phyloP scores from a whole-genome alignment of 2,888 invertebrate genomes.

The Drosophila pseudotakahashii region DNA sequence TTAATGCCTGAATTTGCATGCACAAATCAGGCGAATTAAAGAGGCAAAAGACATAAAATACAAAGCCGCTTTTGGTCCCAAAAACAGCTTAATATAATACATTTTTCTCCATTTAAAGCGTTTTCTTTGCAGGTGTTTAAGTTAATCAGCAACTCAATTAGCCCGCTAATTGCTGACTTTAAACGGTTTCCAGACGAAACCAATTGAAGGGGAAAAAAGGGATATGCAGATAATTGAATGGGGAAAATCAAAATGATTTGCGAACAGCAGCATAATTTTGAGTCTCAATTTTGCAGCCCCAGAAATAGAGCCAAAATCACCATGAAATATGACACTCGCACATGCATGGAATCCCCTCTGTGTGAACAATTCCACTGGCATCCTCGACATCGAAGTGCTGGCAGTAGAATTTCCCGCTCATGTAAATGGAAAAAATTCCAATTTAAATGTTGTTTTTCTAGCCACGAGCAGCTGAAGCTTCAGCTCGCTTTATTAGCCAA shows the following conservation, averaged over 20 bases:
- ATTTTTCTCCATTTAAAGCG: constrained; percentile 1
- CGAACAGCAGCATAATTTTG: constrained; percentile 22
- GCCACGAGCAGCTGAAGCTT: not conserved
- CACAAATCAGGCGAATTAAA: constrained; percentile 26
- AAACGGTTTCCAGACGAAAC: constrained; percentile 39
- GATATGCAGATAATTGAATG: constrained; percentile 30
- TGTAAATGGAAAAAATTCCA: constrained; percentile 39
- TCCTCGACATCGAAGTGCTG: constrained; percentile 2
- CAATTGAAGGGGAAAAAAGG: constrained; percentile 34
- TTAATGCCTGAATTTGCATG: constrained; percentile 39
- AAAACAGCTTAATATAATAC: constrained; percentile 5
- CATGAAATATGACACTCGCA: constrained; percentile 59
- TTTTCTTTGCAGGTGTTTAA: constrained; percentile 53
- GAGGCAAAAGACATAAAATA: constrained; percentile 13
- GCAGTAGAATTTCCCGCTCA: constrained; percentile 16
- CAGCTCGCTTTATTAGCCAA: constrained; percentile 30
- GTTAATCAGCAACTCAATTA: constrained; percentile 70
- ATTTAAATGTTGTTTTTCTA: constrained; percentile 36
- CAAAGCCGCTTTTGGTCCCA: constrained; percentile 11
- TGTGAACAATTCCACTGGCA: constrained; percentile 6
- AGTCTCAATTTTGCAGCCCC: constrained; percentile 17
- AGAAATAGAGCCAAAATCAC: constrained; percentile 47
- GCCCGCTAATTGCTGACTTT: constrained; percentile 43
- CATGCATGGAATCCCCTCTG: not conserved
- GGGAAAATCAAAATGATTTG: constrained; percentile 38